Evolutionary conservation across 2,113 vertebrate species (phyloP).

Genomic region (Oryzias celebensis): DNA sequence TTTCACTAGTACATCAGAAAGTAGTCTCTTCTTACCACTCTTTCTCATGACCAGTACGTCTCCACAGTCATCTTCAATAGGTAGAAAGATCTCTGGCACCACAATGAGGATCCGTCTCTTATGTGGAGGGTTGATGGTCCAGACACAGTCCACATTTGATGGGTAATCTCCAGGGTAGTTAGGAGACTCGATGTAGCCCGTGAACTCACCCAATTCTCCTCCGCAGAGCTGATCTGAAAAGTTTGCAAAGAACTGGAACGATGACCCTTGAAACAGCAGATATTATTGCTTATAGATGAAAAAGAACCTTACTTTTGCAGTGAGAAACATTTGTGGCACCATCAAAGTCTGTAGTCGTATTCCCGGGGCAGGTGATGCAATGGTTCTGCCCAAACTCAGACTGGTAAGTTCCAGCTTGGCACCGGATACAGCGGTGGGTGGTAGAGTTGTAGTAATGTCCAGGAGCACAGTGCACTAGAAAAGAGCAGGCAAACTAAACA

Average conservation of each 20-base stretch:
- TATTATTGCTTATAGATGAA: too few species aligned
- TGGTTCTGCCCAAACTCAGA: constrained; percentile 94
- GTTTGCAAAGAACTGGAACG: not conserved
- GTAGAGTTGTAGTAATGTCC: constrained; percentile 96
- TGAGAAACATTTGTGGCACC: constrained; percentile 92
- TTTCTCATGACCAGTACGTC: constrained; percentile 98
- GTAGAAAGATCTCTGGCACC: constrained; percentile 96
- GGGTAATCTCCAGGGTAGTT: constrained; percentile 98
- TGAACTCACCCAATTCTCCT: constrained; percentile 94
- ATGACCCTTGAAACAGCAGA: not conserved
- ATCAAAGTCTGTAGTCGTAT: constrained; percentile 95
- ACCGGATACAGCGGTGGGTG: constrained; percentile 94
- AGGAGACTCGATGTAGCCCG: constrained; percentile 95
- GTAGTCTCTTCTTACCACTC: constrained; percentile 79
- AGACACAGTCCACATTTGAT: constrained; percentile 90
- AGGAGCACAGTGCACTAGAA: constrained; percentile 89
- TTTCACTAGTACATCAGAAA: not conserved
- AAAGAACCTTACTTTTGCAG: constrained; percentile 87
- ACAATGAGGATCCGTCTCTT: constrained; percentile 97
- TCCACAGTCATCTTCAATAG: constrained; percentile 94
- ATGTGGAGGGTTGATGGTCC: constrained; percentile 96
- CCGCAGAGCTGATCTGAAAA: constrained; percentile 86
- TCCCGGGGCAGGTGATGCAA: constrained; percentile 92
- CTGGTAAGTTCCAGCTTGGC: constrained; percentile 89
- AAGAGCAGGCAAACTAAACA: constrained; percentile 9